phyloP scores from a whole-genome alignment of 30 jellyfish, hydroid and myxozoan species.

The Mastigias papua region DNA sequence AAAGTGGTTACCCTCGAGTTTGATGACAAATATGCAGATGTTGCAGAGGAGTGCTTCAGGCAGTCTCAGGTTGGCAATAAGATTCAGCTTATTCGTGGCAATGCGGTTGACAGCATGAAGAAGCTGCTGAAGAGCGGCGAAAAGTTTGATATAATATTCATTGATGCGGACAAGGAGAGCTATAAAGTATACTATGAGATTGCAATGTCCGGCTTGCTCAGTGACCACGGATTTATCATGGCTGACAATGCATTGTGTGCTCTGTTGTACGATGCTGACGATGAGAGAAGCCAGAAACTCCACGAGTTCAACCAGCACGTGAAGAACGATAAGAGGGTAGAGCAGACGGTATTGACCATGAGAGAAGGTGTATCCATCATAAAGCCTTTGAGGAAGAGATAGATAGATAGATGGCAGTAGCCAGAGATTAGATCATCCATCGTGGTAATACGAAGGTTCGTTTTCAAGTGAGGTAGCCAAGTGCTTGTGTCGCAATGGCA shows the following conservation, averaged over 20 bases:
- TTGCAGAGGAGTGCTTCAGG: conserved; percentile 54
- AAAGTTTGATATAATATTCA: conserved; percentile 58
- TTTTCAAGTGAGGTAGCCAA: too few relatives aligned
- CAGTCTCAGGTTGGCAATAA: conserved; percentile 46
- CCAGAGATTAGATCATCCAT: too few relatives aligned
- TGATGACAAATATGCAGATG: conserved; percentile 62
- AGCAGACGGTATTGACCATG: conserved; percentile 56
- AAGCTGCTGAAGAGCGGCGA: conserved; percentile 41
- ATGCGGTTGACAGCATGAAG: conserved; percentile 62
- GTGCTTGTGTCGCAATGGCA: too few relatives aligned
- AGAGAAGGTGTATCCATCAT: conserved; percentile 72
- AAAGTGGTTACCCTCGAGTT: conserved; percentile 58
- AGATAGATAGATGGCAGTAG: not conserved
- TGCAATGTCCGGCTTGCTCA: conserved; percentile 67
- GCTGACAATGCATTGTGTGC: conserved; percentile 76
- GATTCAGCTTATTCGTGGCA: conserved; percentile 46
- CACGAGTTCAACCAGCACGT: conserved; percentile 77
- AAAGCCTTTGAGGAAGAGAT: conserved; percentile 7
- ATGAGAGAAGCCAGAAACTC: conserved; percentile 61
- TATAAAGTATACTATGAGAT: conserved; percentile 52
- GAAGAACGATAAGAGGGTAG: conserved; percentile 64
- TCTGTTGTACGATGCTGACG: conserved; percentile 64
- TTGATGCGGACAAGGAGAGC: conserved; percentile 75
- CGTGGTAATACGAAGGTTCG: too few relatives aligned
- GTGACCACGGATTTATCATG: conserved; percentile 63